Evolutionary conservation across 2,797 vertebrate genomes (phyloP).

Genomic region (Helostoma temminkii): DNA sequence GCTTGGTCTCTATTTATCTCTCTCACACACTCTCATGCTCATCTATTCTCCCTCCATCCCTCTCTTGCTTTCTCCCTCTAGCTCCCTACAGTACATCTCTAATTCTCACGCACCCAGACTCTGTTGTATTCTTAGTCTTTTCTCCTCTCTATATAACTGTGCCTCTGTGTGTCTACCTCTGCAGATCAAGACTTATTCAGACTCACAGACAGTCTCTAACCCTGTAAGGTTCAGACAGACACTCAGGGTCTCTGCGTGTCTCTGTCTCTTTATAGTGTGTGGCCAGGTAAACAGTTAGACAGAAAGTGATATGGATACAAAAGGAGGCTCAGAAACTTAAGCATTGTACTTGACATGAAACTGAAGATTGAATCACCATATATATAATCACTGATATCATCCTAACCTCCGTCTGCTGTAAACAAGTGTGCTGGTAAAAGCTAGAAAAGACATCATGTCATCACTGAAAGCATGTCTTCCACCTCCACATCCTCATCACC

Average conservation of each 20-base stretch:
- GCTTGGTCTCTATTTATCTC: conserved; percentile 73
- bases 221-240: conserved; percentile 53
- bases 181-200: conserved; percentile 65
- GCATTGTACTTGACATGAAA: conserved; percentile 1
- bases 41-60: conserved; percentile 67
- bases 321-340: conserved; percentile 25
- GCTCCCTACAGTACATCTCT: conserved; percentile 67
- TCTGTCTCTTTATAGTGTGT: conserved; percentile 34
- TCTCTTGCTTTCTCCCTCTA: conserved; percentile 60
- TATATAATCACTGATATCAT: conserved; percentile 4
- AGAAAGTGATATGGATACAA: conserved; percentile 19
- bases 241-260: conserved; percentile 52
- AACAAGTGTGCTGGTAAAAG: no score
- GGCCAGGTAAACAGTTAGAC: conserved; percentile 39
- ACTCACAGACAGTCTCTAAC: conserved; percentile 57
- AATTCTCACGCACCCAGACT: conserved; percentile 67
- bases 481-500: conserved; percentile 32
- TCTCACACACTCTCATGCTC: conserved; percentile 69
- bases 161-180: conserved; percentile 49
- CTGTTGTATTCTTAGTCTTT: conserved; percentile 59
- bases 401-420: conserved; percentile 17
- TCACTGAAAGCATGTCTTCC: no score
- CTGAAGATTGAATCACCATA: conserved; percentile 17
- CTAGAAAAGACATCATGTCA: no score
- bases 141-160: conserved; percentile 56